These are phyloP conservation scores for Peromyscus maniculatus DNA, from an alignment of 2,113 vertebrate genomes.

Conservation along the genomic window DNA sequence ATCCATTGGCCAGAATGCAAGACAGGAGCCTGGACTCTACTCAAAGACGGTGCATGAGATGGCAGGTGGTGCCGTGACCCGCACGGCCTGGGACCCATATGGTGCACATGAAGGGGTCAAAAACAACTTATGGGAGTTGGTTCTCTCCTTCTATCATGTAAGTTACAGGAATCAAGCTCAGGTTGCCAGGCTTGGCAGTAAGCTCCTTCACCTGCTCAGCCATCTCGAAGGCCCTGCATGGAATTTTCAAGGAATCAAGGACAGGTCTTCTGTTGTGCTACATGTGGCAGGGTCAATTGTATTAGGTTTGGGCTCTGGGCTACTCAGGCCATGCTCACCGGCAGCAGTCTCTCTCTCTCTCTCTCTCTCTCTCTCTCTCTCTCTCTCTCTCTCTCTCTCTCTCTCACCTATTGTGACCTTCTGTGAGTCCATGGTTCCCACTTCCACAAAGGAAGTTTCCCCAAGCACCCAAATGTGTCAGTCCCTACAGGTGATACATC, in stretches of 20 bases:
- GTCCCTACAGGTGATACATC: not conserved
- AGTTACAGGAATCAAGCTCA: not conserved
- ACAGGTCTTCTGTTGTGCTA: not conserved
- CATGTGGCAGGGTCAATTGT: not conserved
- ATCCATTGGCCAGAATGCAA: not conserved
- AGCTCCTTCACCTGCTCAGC: not conserved
- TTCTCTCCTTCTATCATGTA: not conserved
- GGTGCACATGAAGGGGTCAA: not conserved
- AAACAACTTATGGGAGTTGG: not conserved
- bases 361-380: not conserved
- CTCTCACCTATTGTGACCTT: not conserved
- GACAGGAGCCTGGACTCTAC: not conserved
- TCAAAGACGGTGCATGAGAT: not conserved
- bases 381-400: not conserved
- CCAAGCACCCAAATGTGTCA: not conserved
- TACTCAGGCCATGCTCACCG: not conserved
- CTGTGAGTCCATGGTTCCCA: not conserved
- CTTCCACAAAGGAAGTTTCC: not conserved
- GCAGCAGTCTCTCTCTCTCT: not conserved
- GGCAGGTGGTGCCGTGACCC: not conserved
- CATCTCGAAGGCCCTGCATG: not conserved
- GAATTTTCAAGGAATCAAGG: not conserved
- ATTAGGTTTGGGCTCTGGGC: not conserved
- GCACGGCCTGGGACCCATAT: no score
- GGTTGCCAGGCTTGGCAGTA: not conserved